Base-by-base conservation (phyloP, 1,140 invertebrate species). In the Lycorma delicatula region DNA sequence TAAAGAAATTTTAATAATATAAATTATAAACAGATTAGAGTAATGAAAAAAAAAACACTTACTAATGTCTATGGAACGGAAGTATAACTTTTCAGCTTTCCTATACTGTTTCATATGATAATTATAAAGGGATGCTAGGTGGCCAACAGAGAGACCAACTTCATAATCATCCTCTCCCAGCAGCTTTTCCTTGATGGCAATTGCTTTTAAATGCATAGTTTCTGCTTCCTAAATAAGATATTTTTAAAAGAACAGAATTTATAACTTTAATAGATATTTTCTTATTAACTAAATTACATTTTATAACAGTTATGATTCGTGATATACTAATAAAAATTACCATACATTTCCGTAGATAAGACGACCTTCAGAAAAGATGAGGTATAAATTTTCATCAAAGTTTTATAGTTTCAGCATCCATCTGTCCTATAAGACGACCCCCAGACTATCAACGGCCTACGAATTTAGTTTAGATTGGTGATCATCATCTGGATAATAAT, bases 81-180 rank as follows among this genome's bases (percentile, higher is more conserved):
- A 76, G 68, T 95, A 94, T 0, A 95, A 77, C 66, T 82, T 75
- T 72, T 95, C 91, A 1, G 93, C 93, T 59, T 91, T 86, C 55
- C 78, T 71, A 71, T 86, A 91, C 64, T 89, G 83, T 65, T 81
- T 77, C 88, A 96, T 92, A 66, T 97, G 91, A 72, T 94, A 95
- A 74, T 93, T 95, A 72, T 95, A 96, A 1, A 96, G 77, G 25
- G 89, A 93, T 18, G 92, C 92, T 54, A 97, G 77, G 74, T 96
- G 91, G 1, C 92, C 91, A 60, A 94, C 82, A 59, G 89, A 93
- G 11, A 95, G 74, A 2, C 89, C 91, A 60, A 96, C 91, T 77
- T 97, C 93, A 69, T 92, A 93, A 73, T 95, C 91, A 46, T 92
- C 84, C 0, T 78, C 73, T 0, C 92, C 93, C 18, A 97, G 74